Evolutionary conservation across 1,140 invertebrate genomes (phyloP), one percentile per base, ranked within the genome.

Genomic region (Diuraphis noxia): DNA sequence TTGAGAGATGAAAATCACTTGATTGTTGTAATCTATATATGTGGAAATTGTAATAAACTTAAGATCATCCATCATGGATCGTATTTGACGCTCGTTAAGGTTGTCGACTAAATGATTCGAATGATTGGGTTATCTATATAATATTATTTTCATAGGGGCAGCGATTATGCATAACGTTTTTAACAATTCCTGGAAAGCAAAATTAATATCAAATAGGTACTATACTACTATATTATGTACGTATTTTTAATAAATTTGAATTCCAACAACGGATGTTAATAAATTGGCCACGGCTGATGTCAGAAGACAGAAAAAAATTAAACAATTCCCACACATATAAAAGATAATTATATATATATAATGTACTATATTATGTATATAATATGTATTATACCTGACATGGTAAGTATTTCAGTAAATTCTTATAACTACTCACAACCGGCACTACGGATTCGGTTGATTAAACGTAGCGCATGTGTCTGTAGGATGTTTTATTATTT

Each of bases 391-490:
- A 72, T 72, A 72, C 30, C 56, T 72, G 56, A 34, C 56, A 72
- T 72, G 56, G 56, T 72, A 72, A 72, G 56, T 72, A 41, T 30
- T 43, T 41, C 10, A 10, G 40, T 82, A 82, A 41, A 82, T 13
- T 40, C 36, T 41, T 82, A 41, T 41, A 41, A 41, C 25, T 25
- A 82, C 40, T n/a, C 17, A 85, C 84, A 85, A 85, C 84, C 41
- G 84, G 84, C n/a, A 85, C 41, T 34, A 85, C 84, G 84, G 84
- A 85, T 85, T 85, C 84, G 43, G 43, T 85, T 85, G 84, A 85
- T 85, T 85, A 85, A 85, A 85, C 84, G 19, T 49, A 46, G 30
- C 21, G 25, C 41, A 46, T 46, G 30, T 46, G 41, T 34, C n/a
- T 85, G 19, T 46, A 46, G 40, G 84, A 46, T 46, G 36, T 40